These are phyloP conservation scores for Petaurus breviceps DNA, from an alignment of 2,113 vertebrate genomes.

Conservation along the genomic window DNA sequence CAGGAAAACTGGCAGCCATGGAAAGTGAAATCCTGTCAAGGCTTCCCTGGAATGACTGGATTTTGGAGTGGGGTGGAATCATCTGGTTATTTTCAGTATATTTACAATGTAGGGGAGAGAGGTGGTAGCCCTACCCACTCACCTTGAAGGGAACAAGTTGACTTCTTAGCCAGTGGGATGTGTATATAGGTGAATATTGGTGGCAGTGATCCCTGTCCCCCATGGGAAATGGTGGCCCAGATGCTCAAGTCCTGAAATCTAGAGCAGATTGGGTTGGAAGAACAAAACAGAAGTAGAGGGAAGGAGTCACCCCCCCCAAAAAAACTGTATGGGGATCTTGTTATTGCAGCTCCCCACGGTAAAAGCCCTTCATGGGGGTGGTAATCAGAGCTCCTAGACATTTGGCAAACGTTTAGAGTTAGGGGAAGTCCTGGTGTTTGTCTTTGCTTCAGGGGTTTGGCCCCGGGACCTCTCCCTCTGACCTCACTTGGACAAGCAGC, in stretches of 20 bases:
- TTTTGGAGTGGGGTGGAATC: conserved; percentile 12
- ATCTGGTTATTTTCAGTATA: conserved; percentile 49
- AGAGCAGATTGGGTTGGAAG: conserved; percentile 34
- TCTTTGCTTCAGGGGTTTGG: conserved; percentile 1
- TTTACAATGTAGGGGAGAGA: conserved; percentile 58
- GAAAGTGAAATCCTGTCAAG: conserved; percentile 53
- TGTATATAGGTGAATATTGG: neutral
- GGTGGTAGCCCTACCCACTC: conserved; percentile 25
- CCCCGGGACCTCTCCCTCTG: neutral
- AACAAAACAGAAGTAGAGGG: neutral
- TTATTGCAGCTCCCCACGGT: conserved; percentile 29
- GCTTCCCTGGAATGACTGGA: conserved; percentile 77
- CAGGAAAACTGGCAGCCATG: conserved; percentile 64
- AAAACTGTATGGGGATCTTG: neutral
- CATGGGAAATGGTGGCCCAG: neutral
- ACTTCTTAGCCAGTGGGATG: conserved; percentile 4
- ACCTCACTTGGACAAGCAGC: conserved; percentile 6
- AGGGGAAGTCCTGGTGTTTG: neutral
- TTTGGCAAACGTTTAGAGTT: neutral
- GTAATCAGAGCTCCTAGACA: neutral
- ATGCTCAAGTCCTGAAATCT: conserved; percentile 29
- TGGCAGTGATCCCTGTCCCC: neutral
- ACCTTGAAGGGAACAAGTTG: conserved; percentile 53
- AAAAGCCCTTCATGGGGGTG: neutral
- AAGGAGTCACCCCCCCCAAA: neutral